Conservation (phyloP, 2,888 invertebrate genomes). For the Thelaira solivaga region DNA sequence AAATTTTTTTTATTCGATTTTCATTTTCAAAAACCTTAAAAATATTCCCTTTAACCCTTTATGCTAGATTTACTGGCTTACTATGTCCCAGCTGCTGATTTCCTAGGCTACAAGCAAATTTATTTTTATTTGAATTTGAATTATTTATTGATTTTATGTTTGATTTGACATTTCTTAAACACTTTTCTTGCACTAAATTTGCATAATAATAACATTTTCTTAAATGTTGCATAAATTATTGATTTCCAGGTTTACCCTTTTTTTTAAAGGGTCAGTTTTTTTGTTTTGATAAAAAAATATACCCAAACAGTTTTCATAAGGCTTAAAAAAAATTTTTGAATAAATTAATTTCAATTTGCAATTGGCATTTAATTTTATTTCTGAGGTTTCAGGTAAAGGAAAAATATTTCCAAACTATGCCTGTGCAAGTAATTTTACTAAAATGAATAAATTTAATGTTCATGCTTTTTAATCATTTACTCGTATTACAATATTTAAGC, state of each 20-base stretch:
- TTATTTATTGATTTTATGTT: conserved; percentile 45
- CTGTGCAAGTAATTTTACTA: too few species aligned
- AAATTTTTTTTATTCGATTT: background rate
- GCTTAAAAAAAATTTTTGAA: conserved; percentile 3
- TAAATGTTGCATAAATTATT: conserved; percentile 42
- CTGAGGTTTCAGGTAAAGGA: too few species aligned
- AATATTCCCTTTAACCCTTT: conserved; percentile 12
- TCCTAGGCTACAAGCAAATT: conserved; percentile 21
- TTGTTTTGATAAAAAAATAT: background rate
- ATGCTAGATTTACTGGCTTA: background rate
- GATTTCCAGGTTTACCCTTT: too few species aligned
- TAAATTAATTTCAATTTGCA: background rate
- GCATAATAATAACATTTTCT: conserved; percentile 49
- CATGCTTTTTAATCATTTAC: too few species aligned
- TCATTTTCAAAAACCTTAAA: conserved; percentile 4
- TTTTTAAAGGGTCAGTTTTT: background rate
- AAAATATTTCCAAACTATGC: too few species aligned
- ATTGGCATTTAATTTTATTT: background rate
- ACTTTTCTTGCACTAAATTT: conserved; percentile 27
- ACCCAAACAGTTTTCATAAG: background rate
- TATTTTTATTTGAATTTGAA: background rate
- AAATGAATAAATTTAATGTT: too few species aligned
- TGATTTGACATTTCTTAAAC: background rate
- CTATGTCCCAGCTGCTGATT: conserved; percentile 8
- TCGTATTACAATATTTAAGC: too few species aligned